phyloP scores from a whole-genome alignment of 2,888 invertebrate genomes.

The Oxystoma pomonae region DNA sequence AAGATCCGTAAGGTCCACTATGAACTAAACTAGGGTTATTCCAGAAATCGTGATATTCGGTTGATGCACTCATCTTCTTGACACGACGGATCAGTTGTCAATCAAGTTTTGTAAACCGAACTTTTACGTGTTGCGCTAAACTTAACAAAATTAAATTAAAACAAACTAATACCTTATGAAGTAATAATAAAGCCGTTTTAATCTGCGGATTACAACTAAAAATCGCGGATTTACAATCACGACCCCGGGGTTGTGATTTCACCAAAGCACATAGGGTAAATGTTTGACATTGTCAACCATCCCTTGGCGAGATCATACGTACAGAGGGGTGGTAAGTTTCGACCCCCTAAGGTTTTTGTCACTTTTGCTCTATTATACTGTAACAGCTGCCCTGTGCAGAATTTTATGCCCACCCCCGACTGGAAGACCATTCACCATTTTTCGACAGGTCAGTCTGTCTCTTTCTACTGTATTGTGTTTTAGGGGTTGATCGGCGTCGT shows the following conservation, averaged over 20 bases:
- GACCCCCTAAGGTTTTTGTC: constrained; percentile 46
- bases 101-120: neutral
- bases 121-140: constrained; percentile 4
- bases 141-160: no score
- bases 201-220: neutral
- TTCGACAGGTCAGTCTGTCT: neutral
- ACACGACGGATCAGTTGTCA: neutral
- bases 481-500: neutral
- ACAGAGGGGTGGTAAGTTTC: constrained; percentile 42
- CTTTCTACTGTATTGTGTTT: neutral
- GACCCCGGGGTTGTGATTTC: constrained; percentile 31
- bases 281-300: constrained; percentile 49
- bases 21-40: constrained; percentile 25
- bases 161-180: neutral
- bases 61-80: constrained; percentile 41
- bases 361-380: constrained; percentile 46
- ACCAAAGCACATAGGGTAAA: constrained; percentile 46
- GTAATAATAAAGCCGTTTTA: neutral
- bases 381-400: constrained; percentile 47
- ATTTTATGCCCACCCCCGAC: constrained; percentile 44
- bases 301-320: constrained; percentile 39
- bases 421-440: constrained; percentile 20
- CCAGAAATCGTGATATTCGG: constrained; percentile 42
- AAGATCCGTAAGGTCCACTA: neutral
- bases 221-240: neutral